These are phyloP conservation scores for Parnassius apollo DNA, from an alignment of 2,888 invertebrate species.

Conservation along the genomic window DNA sequence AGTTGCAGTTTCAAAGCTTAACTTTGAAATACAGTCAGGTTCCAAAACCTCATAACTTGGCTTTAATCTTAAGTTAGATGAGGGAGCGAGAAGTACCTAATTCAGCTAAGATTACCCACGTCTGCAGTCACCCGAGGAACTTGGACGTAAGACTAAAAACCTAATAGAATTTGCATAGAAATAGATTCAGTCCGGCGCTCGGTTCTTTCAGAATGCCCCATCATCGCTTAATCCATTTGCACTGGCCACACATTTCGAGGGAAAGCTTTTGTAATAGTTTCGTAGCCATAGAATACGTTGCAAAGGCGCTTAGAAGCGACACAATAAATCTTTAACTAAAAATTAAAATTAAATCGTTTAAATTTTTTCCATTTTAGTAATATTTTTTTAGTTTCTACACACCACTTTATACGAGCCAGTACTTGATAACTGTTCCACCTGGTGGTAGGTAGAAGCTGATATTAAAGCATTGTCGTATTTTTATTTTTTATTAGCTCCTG, in stretches of 20 bases:
- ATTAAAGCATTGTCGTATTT: too few species aligned
- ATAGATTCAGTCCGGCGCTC: conserved; percentile 50
- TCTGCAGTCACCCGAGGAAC: conserved; percentile 24
- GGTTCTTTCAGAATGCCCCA: conserved; percentile 45
- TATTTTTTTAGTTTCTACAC: too few species aligned
- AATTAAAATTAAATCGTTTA: too few species aligned
- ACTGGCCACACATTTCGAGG: conserved; percentile 43
- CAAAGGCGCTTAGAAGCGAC: conserved; percentile 5
- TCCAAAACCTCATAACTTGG: conserved; percentile 24
- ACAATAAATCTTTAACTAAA: background rate
- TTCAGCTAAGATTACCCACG: conserved; percentile 26
- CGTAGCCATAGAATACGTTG: conserved; percentile 9
- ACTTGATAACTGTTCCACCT: too few species aligned
- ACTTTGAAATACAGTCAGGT: conserved; percentile 21
- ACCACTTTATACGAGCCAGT: too few species aligned
- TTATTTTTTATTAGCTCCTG: too few species aligned
- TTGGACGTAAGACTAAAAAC: conserved; percentile 55
- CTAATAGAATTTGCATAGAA: conserved; percentile 67
- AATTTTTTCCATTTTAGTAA: too few species aligned
- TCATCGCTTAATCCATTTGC: conserved; percentile 68
- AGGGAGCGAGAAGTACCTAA: conserved; percentile 18
- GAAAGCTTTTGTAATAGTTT: conserved; percentile 26
- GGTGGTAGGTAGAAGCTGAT: too few species aligned
- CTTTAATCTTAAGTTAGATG: conserved; percentile 23
- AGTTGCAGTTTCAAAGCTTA: conserved; percentile 10